Base-by-base conservation (phyloP, 2,797 vertebrate genomes). In the Gorsachius magnificus region DNA sequence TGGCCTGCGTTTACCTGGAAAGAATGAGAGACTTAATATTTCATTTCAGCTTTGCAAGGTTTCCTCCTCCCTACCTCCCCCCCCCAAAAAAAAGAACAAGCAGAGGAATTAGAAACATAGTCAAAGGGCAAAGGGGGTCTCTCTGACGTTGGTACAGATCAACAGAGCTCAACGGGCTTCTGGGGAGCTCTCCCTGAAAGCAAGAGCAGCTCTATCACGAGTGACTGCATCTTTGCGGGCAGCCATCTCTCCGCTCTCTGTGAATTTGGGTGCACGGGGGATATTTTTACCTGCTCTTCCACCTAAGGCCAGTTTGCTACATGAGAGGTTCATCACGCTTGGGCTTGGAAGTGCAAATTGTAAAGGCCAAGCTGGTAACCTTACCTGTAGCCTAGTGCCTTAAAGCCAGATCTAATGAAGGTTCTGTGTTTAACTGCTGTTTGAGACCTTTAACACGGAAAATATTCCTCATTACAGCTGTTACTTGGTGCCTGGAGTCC, bases 1-100 rank as follows among this genome's bases (percentile, higher is more conserved):
- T 98, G 97, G 98, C 97, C 95, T 95, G 45, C 36, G 11, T 94
- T 96, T 95, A 98, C 97, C 98, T 98, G 97, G 97, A 97, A 97
- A 97, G 97, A 97, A 96, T 92, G 94, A 97, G 90, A 93, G 87
- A 65, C 71, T 96, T 72, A 93, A 94, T 97, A 96, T 98, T 98
- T 98, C 95, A 94, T 97, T 95, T 97, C 96, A 92, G 96, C 92
- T 87, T 83, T 91, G 95, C 64, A 93, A 91, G 89, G 46, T 95
- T 97, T 92, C 64, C 56, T 95, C 83, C 96, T 94, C 87, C 56
- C 33, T 63, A 36, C 16, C 14, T 84, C 68, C 7, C 16, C 3
- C 19, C 54, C 46, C 43, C 17, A 41, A 43, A 61, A 74, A 85
- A 54, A 35, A 31, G 69, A 65, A 33, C 58, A 83, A 93, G 53